These are phyloP conservation scores for Argyrosomus japonicus DNA, from an alignment of 2,113 vertebrate genomes.

Conservation along the genomic window DNA sequence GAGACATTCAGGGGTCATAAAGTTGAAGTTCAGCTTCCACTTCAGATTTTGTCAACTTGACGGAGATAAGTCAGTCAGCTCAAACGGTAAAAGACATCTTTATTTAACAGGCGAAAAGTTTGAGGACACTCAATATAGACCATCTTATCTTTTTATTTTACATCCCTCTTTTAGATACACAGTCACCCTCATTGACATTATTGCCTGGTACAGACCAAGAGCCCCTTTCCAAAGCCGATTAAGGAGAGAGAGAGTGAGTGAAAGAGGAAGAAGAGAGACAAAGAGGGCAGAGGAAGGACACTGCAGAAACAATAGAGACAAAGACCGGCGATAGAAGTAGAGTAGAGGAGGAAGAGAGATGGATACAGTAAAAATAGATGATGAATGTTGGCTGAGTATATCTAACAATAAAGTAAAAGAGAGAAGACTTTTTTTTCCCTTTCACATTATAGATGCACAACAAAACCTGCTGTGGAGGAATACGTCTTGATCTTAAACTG, in stretches of 20 bases:
- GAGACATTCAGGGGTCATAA: not conserved
- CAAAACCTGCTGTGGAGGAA: too few relatives aligned
- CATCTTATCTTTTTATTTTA: not conserved
- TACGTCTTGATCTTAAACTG: too few relatives aligned
- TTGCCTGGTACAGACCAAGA: conserved; percentile 8
- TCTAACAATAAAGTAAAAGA: too few relatives aligned
- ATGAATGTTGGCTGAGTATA: not conserved
- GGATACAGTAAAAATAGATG: not conserved
- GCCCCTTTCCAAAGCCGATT: conserved; percentile 31
- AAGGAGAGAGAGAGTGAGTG: conserved; percentile 1
- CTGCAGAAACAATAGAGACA: conserved; percentile 1
- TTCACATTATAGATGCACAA: too few relatives aligned
- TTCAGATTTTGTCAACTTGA: not conserved
- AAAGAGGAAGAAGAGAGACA: not conserved
- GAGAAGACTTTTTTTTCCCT: too few relatives aligned
- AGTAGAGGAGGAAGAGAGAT: not conserved
- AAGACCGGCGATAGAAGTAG: not conserved
- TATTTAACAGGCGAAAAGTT: not conserved
- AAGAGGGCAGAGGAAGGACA: conserved; percentile 28
- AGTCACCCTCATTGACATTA: conserved; percentile 15
- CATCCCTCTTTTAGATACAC: not conserved
- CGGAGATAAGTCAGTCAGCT: not conserved
- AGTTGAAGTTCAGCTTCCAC: not conserved
- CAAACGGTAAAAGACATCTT: not conserved
- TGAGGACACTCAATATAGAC: not conserved